phyloP scores from a whole-genome alignment of 2,888 invertebrate genomes.

The Drosophila macrothrix region DNA sequence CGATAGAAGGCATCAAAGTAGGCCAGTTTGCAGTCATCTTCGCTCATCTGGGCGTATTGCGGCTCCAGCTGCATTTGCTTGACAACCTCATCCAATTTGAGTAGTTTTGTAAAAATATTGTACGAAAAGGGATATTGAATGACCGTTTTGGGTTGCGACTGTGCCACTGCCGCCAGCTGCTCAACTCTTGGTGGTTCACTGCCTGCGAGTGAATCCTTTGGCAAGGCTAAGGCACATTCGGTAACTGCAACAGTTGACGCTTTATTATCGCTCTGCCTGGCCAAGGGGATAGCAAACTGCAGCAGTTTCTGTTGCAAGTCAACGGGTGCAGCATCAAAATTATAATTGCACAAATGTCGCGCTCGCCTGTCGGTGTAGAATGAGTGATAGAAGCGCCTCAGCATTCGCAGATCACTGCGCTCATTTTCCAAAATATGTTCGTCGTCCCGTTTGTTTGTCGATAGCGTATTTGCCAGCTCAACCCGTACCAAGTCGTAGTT shows the following conservation, averaged over 20 bases:
- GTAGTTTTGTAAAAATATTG: constrained; percentile 25
- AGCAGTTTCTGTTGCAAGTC: constrained; percentile 24
- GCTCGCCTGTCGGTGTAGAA: constrained; percentile 31
- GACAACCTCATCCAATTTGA: constrained; percentile 41
- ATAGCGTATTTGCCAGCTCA: constrained; percentile 8
- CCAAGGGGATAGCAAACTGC: constrained; percentile 27
- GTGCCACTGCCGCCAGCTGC: too few relatives aligned
- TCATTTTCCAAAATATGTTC: background rate
- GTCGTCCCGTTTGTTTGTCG: background rate
- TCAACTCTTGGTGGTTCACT: background rate
- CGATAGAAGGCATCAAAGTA: constrained; percentile 47
- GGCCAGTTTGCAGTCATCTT: constrained; percentile 20
- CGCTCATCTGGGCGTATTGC: constrained; percentile 7
- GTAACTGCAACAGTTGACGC: background rate
- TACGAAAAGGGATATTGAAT: constrained; percentile 39
- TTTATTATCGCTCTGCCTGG: background rate
- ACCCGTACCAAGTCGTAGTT: constrained; percentile 26
- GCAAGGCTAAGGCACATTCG: background rate
- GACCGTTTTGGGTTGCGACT: too few relatives aligned
- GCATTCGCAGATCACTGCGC: background rate
- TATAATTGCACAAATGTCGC: constrained; percentile 25
- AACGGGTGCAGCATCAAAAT: constrained; percentile 43
- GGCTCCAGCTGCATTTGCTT: constrained; percentile 38
- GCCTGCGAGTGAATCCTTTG: background rate
- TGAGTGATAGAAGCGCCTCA: constrained; percentile 31